Conservation (phyloP, 2,888 invertebrate species). For the Tinea semifulvella region DNA sequence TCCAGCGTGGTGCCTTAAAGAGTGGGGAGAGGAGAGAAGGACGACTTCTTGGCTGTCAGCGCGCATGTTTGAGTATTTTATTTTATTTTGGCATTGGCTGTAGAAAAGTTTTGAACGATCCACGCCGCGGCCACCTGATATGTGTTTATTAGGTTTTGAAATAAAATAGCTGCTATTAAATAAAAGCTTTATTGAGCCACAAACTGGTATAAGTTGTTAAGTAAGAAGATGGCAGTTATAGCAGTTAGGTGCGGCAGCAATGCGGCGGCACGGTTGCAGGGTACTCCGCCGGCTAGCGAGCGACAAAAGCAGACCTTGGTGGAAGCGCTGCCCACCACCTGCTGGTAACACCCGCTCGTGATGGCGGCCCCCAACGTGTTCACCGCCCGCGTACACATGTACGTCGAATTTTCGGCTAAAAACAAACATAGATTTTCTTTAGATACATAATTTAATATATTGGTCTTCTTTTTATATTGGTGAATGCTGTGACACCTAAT, state of each 20-base stretch:
- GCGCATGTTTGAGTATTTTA: too few species aligned
- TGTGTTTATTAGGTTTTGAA: too few species aligned
- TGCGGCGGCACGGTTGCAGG: slow-evolving; percentile 33
- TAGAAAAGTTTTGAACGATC: too few species aligned
- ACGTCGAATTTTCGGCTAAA: slow-evolving; percentile 73
- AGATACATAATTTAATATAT: not conserved
- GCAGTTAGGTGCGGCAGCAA: slow-evolving; percentile 17
- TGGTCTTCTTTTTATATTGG: not conserved
- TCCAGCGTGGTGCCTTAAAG: too few species aligned
- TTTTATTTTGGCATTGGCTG: too few species aligned
- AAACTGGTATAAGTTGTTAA: too few species aligned
- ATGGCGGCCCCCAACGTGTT: slow-evolving; percentile 49
- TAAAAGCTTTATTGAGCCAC: too few species aligned
- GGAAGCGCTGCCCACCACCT: slow-evolving; percentile 45
- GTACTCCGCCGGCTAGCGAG: slow-evolving; percentile 40
- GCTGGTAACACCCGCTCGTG: slow-evolving; percentile 67
- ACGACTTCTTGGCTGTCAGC: too few species aligned
- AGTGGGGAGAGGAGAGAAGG: too few species aligned
- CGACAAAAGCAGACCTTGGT: slow-evolving; percentile 51
- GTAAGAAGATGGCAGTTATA: too few species aligned
- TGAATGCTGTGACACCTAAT: not conserved
- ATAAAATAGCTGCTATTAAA: too few species aligned
- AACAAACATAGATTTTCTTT: not conserved
- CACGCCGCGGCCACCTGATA: too few species aligned
- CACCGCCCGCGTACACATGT: slow-evolving; percentile 73